Percentiles rank a stretch among this genome's conserved stretches.
Conservation (phyloP, 2,113 vertebrate species). For the Neogobius melanostomus region DNA sequence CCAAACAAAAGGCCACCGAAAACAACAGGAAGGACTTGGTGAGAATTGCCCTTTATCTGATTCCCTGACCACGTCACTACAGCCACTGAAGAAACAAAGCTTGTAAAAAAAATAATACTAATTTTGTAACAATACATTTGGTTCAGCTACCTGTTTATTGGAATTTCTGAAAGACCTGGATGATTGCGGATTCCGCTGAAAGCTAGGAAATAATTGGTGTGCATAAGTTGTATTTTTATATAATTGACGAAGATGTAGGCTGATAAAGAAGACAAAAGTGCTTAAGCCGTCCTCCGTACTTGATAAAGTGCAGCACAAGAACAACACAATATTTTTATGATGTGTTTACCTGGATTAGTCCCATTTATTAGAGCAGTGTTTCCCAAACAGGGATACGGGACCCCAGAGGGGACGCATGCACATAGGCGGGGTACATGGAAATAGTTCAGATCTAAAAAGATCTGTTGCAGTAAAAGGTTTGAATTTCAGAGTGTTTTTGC, state of each 20-base stretch:
- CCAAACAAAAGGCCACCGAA: constrained; percentile 93
- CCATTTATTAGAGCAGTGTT: too few species aligned
- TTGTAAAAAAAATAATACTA: constrained; percentile 93
- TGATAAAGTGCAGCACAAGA: too few species aligned
- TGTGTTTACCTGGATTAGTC: too few species aligned
- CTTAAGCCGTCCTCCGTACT: too few species aligned
- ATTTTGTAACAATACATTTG: constrained; percentile 89
- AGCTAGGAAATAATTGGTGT: constrained; percentile 80
- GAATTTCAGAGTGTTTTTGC: too few species aligned
- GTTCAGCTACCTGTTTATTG: constrained; percentile 90
- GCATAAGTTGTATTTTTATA: neutral
- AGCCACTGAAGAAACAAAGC: constrained; percentile 90
- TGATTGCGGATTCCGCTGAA: constrained; percentile 80
- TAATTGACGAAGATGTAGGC: neutral
- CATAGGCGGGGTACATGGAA: too few species aligned
- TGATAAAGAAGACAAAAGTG: too few species aligned
- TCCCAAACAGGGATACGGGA: too few species aligned
- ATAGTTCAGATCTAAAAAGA: too few species aligned
- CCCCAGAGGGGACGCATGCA: too few species aligned
- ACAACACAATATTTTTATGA: too few species aligned
- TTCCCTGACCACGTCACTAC: constrained; percentile 95
- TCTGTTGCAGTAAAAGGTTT: too few species aligned
- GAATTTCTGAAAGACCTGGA: constrained; percentile 65
- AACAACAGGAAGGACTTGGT: constrained; percentile 99
- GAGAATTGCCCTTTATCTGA: constrained; percentile 98